Base-by-base conservation (phyloP, 2,797 vertebrate genomes). In the Trachurus trachurus region DNA sequence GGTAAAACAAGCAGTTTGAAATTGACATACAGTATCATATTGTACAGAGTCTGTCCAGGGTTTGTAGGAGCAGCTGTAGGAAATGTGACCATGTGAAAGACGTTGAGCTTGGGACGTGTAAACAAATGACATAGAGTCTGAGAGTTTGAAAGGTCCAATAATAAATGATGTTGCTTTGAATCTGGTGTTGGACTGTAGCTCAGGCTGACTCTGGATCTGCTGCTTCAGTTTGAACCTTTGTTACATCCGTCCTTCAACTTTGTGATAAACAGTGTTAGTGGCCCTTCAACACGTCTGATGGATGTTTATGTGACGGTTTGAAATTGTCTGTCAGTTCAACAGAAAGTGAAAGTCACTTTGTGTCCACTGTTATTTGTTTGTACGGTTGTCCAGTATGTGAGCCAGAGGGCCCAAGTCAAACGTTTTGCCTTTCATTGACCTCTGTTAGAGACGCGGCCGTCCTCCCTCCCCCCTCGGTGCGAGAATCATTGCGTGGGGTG, bases 341-440 rank as follows among this genome's bases (percentile, higher is more conserved):
- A 73, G 42, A 45, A 61, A 66, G 29, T 10, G 39, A 58, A 12
- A 31, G 40, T 50, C 26, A 9, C 47, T 61, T 19, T 67, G 26
- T 60, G 42, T 71, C 64, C 29, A 13, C 11, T 73, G 50, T 44
- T 76, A 53, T 74, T 74, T 76, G 6, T 67, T 73, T 81, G 31
- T 37, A 6, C 39, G 49, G 22, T 66, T 54, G 58, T n/a, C 26
- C 47, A 54, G 50, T 31, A 44, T 16, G 16, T 26, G 26, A 26
- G 26, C 26, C 26, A 26, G 26, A 26, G 26, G 26, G 26, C 26
- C 26, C 26, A 26, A 26, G 26, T 26, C 26, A 26, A 26, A 73
- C 49, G 53, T n/a, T 16, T 66, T 62, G 34, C 21, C 29, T 76
- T 64, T 61, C 40, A 37, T 61, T 71, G 58, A 75, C 56, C 59